These are phyloP conservation scores for Heliconius aoede DNA, from an alignment of 2,888 invertebrate species.

Conservation along the genomic window DNA sequence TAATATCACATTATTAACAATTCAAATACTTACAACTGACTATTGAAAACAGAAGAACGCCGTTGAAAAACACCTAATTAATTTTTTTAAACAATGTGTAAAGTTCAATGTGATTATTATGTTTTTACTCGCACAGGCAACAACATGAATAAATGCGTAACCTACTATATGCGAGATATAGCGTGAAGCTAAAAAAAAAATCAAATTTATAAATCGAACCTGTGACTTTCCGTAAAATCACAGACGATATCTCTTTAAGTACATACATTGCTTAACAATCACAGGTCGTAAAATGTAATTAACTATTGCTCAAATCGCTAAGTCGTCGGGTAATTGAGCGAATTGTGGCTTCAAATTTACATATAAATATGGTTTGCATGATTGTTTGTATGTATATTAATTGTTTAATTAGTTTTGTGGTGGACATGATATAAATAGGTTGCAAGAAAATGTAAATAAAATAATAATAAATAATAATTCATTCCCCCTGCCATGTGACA, in stretches of 20 bases:
- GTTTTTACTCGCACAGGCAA: neutral
- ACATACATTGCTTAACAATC: neutral
- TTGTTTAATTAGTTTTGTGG: constrained; percentile 1
- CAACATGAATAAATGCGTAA: neutral
- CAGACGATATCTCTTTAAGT: neutral
- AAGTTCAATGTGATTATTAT: too few species aligned
- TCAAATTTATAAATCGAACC: neutral
- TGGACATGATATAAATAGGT: too few species aligned
- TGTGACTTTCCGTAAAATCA: neutral
- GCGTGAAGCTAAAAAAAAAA: neutral
- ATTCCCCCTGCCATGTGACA: too few species aligned
- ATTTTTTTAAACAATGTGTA: too few species aligned
- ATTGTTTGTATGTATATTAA: constrained; percentile 10
- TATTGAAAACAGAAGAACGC: too few species aligned
- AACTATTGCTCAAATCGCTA: neutral
- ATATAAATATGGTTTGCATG: neutral
- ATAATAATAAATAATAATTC: too few species aligned
- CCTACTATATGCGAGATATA: neutral
- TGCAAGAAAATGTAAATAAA: too few species aligned
- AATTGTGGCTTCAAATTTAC: constrained; percentile 3
- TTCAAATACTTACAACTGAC: too few species aligned
- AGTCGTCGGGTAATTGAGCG: constrained; percentile 5
- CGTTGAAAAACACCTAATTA: too few species aligned
- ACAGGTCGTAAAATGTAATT: constrained; percentile 1
- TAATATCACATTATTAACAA: too few species aligned